Conservation (phyloP, 2,888 invertebrate species). For the Mesorhabditis spiculigera region DNA sequence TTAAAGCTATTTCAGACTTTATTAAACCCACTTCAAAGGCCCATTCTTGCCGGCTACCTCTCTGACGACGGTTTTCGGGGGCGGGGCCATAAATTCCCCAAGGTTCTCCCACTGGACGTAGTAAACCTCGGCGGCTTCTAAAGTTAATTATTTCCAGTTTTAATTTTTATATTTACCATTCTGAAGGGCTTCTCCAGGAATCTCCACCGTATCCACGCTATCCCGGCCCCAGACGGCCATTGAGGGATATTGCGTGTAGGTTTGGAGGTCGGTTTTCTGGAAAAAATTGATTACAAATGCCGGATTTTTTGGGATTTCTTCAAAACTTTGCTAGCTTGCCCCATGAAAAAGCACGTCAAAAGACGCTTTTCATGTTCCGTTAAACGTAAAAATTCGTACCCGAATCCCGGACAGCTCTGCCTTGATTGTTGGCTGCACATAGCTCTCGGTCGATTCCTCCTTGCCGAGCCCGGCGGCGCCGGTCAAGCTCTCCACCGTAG, state of each 20-base stretch:
- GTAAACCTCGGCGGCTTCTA: constrained; percentile 20
- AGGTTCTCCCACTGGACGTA: constrained; percentile 23
- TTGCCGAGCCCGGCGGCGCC: neutral
- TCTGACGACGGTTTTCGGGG: neutral
- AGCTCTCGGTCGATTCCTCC: neutral
- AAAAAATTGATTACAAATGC: too few species aligned
- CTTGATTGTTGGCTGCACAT: neutral
- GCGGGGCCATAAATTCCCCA: constrained; percentile 20
- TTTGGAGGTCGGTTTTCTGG: too few species aligned
- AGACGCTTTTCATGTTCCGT: too few species aligned
- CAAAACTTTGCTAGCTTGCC: too few species aligned
- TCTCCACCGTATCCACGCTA: constrained; percentile 28
- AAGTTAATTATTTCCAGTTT: neutral
- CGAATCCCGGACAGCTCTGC: neutral
- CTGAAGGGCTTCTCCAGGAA: constrained; percentile 36
- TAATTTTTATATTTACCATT: neutral
- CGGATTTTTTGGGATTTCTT: too few species aligned
- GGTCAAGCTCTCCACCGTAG: neutral
- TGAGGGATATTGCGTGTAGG: constrained; percentile 32
- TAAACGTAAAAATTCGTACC: neutral
- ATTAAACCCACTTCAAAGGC: neutral
- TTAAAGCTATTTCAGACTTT: too few species aligned
- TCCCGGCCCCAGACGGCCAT: constrained; percentile 28
- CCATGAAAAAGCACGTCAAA: too few species aligned
- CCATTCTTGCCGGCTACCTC: constrained; percentile 12